Percentiles rank a stretch among this genome's conserved stretches.
phyloP scores from a whole-genome alignment of 2,113 vertebrate genomes.

The Phyllostomus hastatus region DNA sequence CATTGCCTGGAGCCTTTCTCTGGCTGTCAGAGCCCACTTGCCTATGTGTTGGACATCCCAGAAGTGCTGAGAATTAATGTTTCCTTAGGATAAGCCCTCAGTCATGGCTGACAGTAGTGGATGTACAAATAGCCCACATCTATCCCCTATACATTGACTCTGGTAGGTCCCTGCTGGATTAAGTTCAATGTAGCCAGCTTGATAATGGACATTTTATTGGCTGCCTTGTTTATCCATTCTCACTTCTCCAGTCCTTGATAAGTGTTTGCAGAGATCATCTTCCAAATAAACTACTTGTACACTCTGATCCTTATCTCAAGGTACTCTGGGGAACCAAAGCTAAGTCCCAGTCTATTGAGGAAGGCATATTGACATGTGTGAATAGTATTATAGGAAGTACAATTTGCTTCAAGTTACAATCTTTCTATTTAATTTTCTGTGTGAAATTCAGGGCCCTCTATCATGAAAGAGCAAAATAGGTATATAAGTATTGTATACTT shows the following conservation, averaged over 20 bases:
- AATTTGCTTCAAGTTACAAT: background rate
- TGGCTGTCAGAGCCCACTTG: background rate
- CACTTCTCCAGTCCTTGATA: background rate
- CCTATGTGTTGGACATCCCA: background rate
- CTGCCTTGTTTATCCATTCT: background rate
- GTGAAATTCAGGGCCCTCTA: background rate
- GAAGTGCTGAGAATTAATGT: background rate
- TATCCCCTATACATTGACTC: background rate
- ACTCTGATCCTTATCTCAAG: background rate
- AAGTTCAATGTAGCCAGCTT: background rate
- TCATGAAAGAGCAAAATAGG: background rate
- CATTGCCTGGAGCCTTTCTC: background rate
- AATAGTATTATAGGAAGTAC: background rate
- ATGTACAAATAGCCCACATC: background rate
- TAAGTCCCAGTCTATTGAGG: background rate
- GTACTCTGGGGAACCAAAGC: background rate
- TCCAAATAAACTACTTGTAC: background rate
- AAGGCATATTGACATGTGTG: background rate
- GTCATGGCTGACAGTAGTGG: background rate
- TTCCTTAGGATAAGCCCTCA: background rate
- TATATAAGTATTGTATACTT: background rate
- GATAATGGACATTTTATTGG: background rate
- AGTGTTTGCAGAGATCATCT: conserved; percentile 12
- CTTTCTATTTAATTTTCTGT: conserved; percentile 29
- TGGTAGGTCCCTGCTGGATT: background rate